Evolutionary conservation across 2,888 invertebrate species (phyloP).

Genomic region (Agrotis ipsilon): DNA sequence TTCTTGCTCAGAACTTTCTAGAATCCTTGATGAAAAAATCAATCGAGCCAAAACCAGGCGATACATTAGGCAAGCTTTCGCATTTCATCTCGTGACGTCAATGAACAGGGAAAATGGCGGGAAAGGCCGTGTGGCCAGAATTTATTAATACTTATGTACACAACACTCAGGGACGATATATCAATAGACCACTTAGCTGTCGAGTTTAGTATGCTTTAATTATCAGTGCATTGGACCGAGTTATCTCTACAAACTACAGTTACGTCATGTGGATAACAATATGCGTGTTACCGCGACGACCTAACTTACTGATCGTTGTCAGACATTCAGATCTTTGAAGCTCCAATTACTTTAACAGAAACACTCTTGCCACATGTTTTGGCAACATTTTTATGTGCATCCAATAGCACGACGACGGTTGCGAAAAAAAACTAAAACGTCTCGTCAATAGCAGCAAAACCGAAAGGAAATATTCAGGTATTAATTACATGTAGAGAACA

Average conservation of each 20-base stretch:
- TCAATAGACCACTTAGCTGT: slow-evolving; percentile 60
- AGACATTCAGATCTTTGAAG: slow-evolving; percentile 50
- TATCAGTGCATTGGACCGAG: slow-evolving; percentile 72
- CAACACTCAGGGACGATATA: slow-evolving; percentile 50
- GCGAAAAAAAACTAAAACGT: slow-evolving; percentile 4
- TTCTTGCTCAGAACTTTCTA: not conserved
- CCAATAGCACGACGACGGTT: slow-evolving; percentile 26
- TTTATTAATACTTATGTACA: slow-evolving; percentile 46
- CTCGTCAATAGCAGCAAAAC: slow-evolving; percentile 12
- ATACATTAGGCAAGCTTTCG: slow-evolving; percentile 29
- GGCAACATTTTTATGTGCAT: slow-evolving; percentile 39
- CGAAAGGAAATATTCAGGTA: slow-evolving; percentile 11
- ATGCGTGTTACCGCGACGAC: slow-evolving; percentile 39
- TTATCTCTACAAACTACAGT: slow-evolving; percentile 66
- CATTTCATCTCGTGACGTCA: slow-evolving; percentile 55
- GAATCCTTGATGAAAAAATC: slow-evolving; percentile 22
- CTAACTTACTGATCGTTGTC: slow-evolving; percentile 56
- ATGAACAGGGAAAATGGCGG: slow-evolving; percentile 42
- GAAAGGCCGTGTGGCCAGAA: slow-evolving; percentile 45
- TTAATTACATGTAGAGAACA: slow-evolving; percentile 13
- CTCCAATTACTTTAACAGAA: slow-evolving; percentile 56
- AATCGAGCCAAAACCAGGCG: slow-evolving; percentile 20
- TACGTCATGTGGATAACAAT: slow-evolving; percentile 59
- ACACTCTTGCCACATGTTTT: slow-evolving; percentile 44
- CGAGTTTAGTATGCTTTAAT: slow-evolving; percentile 62